Base-by-base conservation (phyloP, 1,140 invertebrate genomes). In the Nixonia krombeini region DNA sequence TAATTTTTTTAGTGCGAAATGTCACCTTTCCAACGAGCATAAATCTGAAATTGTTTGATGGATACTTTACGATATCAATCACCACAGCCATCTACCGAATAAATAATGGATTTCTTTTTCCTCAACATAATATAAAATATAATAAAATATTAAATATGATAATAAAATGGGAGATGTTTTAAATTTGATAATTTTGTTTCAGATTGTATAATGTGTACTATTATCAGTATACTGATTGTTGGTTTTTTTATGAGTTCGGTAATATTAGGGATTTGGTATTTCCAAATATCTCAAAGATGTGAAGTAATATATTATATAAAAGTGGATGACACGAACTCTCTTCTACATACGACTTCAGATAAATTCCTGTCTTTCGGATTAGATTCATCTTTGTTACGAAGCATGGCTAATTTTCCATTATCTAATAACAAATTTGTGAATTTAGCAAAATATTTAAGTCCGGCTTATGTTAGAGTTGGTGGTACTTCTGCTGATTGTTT, bases 401-500 rank as follows among this genome's bases (percentile, higher is more conserved):
- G 73, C 28, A 76, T 73, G 38, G 40, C 58, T 40, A 38, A 56
- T 17, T 64, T 85, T 23, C 84, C 84, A 1, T 33, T 85, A 1
- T 28, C 50, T 18, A 35, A 82, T 38, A 10, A 75, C 8, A 85
- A 78, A 72, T 84, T 91, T 56, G 65, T 85, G 13, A 85, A 87
- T 61, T 76, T 91, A 59, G 87, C 88, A 1, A 68, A 70, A 46
- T 79, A 87, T 13, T 74, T 92, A 26, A 81, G 86, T 26, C 90
- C 90, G 4, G 88, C 88, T 18, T 88, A 88, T 61, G 75, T 91
- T 1, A 85, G 90, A 50, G 72, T 91, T 12, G 90, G 91, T 23
- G 91, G 90, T 0, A 91, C 89, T 25, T 86, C 89, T 72, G 88
- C 90, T 0, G 91, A 92, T 73, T 86, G 88, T 47, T 79, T 91